Evolutionary conservation across 2,888 invertebrate genomes (phyloP).

Genomic region (Dicyrtomina minuta): DNA sequence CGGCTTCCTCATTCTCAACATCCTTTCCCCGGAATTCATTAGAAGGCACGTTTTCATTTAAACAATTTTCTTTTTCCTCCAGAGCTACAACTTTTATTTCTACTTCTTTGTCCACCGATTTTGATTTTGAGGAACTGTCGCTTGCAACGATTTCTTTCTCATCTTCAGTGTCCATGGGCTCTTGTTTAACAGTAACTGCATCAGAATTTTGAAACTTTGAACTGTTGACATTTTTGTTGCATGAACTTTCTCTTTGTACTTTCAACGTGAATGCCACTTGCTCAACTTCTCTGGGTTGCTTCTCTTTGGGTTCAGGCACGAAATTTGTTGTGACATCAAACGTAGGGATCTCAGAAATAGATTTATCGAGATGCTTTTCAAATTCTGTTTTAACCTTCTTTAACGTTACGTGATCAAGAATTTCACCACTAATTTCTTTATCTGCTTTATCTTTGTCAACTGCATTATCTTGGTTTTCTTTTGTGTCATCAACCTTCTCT

Average conservation of each 20-base stretch:
- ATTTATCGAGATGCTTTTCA: no score
- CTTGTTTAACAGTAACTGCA: slow-evolving; percentile 2
- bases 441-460: slow-evolving; percentile 18
- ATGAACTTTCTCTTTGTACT: no score
- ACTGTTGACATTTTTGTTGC: no score
- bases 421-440: slow-evolving; percentile 27
- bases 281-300: background rate
- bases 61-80: slow-evolving; percentile 25
- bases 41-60: slow-evolving; percentile 31
- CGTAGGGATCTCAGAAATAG: no score
- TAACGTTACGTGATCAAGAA: background rate
- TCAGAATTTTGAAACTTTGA: no score
- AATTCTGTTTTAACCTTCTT: no score
- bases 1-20: slow-evolving; percentile 29
- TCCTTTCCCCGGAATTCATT: slow-evolving; percentile 30
- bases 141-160: slow-evolving; percentile 27
- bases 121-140: slow-evolving; percentile 5
- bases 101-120: slow-evolving; percentile 13
- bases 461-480: background rate
- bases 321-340: background rate
- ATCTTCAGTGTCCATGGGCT: slow-evolving; percentile 27
- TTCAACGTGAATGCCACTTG: background rate
- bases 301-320: background rate
- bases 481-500: slow-evolving; percentile 12
- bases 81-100: slow-evolving; percentile 32